Evolutionary conservation across 2,113 vertebrate species (phyloP).

Genomic region (Peucedramus taeniatus): DNA sequence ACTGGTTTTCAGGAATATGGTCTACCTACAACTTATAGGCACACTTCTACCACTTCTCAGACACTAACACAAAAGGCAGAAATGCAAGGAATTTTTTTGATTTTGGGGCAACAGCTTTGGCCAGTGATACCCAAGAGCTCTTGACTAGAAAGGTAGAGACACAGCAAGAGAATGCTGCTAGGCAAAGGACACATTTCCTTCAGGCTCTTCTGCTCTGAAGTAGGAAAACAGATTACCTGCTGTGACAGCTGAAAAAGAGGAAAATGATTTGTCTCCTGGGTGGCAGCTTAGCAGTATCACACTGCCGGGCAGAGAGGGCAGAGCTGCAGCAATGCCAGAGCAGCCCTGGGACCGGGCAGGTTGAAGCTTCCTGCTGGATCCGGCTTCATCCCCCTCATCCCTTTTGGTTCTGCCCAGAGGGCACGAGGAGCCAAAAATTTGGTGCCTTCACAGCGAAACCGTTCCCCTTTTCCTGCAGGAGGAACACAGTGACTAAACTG

Average conservation of each 20-base stretch:
- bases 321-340: neutral
- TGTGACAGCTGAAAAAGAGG: neutral
- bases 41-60: neutral
- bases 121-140: neutral
- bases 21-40: neutral
- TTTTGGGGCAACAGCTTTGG: neutral
- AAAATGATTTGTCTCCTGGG: neutral
- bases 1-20: rapidly evolving
- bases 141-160: neutral
- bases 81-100: neutral
- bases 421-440: neutral
- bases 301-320: neutral
- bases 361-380: no score
- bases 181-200: neutral
- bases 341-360: neutral
- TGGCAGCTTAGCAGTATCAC: neutral
- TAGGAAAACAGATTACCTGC: neutral
- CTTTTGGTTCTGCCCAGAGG: neutral
- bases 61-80: neutral
- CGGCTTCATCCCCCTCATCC: rapidly evolving
- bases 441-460: rapidly evolving
- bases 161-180: neutral
- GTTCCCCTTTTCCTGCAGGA: neutral
- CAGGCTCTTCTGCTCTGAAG: neutral
- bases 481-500: neutral